Evolutionary conservation across 2,888 invertebrate species (phyloP).

Genomic region (Hedya salicella): DNA sequence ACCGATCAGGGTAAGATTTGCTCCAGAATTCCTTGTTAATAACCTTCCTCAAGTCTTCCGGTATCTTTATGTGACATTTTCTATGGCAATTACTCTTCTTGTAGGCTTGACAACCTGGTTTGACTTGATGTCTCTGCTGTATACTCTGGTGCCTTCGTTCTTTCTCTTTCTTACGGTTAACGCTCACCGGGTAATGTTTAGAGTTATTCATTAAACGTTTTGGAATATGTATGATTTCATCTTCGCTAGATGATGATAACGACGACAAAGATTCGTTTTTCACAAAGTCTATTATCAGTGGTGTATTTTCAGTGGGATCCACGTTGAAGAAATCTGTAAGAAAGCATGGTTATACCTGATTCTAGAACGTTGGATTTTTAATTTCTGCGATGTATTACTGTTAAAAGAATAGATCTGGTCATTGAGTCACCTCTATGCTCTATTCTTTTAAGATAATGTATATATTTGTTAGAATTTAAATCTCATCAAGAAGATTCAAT

Average conservation of each 20-base stretch:
- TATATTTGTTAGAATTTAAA: no score
- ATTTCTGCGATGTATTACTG: no score
- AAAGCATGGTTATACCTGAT: not conserved
- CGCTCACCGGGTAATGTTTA: not conserved
- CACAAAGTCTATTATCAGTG: not conserved
- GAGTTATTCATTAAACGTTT: not conserved
- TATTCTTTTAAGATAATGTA: no score
- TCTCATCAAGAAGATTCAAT: no score
- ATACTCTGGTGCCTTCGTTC: conserved; percentile 5
- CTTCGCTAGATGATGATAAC: conserved; percentile 20
- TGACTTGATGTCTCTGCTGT: conserved; percentile 23
- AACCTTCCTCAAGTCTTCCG: conserved; percentile 18
- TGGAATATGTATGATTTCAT: conserved; percentile 14
- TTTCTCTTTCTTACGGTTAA: conserved; percentile 7
- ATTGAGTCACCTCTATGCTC: no score
- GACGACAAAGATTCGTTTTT: conserved; percentile 4
- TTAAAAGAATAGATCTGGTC: no score
- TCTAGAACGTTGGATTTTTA: no score
- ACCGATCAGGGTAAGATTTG: conserved; percentile 20
- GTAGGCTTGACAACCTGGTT: conserved; percentile 26
- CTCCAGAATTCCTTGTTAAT: conserved; percentile 22
- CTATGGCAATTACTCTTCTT: conserved; percentile 30
- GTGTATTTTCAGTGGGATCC: conserved; percentile 21
- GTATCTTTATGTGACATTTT: conserved; percentile 24
- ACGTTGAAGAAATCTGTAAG: conserved; percentile 26